Evolutionary conservation across 1,140 invertebrate genomes (phyloP).

Genomic region (Lepidurus arcticus): DNA sequence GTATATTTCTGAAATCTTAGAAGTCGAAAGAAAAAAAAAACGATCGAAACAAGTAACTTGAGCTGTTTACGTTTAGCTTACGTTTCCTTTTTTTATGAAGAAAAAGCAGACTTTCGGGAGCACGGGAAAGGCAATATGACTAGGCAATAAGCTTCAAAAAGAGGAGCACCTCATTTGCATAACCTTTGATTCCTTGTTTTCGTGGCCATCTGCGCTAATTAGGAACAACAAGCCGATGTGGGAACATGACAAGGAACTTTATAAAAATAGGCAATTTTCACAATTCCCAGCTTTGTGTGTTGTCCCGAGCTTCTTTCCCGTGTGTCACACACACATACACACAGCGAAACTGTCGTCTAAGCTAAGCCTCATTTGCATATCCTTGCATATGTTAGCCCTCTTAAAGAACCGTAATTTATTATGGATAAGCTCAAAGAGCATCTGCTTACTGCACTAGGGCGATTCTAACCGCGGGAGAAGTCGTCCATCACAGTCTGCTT

Average conservation of each 20-base stretch:
- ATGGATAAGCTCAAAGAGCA: conserved; percentile 14
- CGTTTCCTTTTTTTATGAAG: background rate
- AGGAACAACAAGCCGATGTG: conserved; percentile 1
- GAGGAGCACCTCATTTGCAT: conserved; percentile 6
- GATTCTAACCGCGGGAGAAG: conserved; percentile 3
- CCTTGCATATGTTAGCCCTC: conserved; percentile 1
- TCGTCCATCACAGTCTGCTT: conserved; percentile 17
- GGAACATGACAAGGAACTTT: conserved; percentile 7
- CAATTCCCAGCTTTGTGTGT: background rate
- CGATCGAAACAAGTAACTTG: background rate
- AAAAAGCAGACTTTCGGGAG: background rate
- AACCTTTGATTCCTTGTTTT: conserved; percentile 11
- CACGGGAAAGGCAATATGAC: background rate
- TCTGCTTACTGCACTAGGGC: conserved; percentile 10
- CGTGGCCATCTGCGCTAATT: conserved; percentile 18
- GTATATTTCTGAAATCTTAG: background rate
- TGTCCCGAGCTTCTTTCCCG: background rate
- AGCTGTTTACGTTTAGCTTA: background rate
- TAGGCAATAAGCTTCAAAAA: background rate
- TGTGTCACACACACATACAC: background rate
- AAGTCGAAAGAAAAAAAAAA: background rate
- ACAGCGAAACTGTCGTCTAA: background rate
- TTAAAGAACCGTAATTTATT: conserved; percentile 11
- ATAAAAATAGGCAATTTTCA: background rate
- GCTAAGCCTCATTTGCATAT: background rate